A percentile compares a stretch with the other conserved stretches of the same genome.
Evolutionary conservation across 2,797 vertebrate species (phyloP).

Genomic region (Pyrocephalus nanus): DNA sequence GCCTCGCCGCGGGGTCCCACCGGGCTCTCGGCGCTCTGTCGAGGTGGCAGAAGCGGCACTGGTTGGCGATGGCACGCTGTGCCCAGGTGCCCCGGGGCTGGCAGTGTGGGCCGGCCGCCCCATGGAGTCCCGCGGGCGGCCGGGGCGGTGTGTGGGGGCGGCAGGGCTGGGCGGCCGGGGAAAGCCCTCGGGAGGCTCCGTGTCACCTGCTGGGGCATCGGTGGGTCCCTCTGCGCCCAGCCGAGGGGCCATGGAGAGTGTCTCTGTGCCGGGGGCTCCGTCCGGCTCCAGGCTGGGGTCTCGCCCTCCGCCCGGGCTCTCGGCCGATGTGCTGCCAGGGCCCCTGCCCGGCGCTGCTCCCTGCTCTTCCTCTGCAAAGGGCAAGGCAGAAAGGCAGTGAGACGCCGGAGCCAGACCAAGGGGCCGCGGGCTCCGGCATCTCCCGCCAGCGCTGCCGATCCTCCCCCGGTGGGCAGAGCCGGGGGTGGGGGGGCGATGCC

Average conservation of each 20-base stretch:
- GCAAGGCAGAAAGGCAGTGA: conserved; percentile 3
- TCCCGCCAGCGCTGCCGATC: rapidly evolving
- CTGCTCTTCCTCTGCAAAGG: conserved; percentile 56
- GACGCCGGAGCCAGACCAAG: rapidly evolving
- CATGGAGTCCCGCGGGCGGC: neutral
- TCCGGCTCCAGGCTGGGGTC: neutral
- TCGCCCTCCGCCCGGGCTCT: neutral
- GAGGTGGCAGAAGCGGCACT: neutral
- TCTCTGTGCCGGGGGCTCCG: neutral
- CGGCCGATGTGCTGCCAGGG: neutral
- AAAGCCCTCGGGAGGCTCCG: neutral
- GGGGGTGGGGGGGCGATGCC: neutral
- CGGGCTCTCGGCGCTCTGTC: neutral
- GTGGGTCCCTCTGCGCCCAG: neutral
- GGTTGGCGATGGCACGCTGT: neutral
- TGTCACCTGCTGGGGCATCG: conserved; percentile 20
- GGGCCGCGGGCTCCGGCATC: neutral
- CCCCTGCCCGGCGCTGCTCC: conserved; percentile 5
- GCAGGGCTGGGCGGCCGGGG: neutral
- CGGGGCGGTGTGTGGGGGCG: rapidly evolving
- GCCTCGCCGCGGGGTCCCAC: rapidly evolving
- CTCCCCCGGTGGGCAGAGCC: neutral
- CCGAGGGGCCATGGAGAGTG: neutral
- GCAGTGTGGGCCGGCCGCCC: neutral
- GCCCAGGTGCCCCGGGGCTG: neutral